Evolutionary conservation across 2,797 vertebrate genomes (phyloP).

Genomic region (Huso huso): DNA sequence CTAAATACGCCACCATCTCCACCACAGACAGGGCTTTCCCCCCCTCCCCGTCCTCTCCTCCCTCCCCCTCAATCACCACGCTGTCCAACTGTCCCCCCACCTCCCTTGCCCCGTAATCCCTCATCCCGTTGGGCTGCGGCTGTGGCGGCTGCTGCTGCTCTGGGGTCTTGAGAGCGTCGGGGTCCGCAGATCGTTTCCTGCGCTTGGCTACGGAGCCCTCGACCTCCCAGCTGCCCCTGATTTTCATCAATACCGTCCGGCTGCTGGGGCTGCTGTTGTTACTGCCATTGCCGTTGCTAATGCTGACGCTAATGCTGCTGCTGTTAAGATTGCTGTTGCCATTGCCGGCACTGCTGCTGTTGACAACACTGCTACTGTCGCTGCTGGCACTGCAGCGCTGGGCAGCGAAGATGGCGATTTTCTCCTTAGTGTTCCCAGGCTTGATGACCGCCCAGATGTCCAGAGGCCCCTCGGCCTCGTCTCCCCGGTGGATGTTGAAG

Average conservation of each 20-base stretch:
- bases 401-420: constrained; percentile 86
- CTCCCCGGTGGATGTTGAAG: constrained; percentile 55
- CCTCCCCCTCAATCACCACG: neutral
- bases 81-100: constrained; percentile 29
- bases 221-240: constrained; percentile 80
- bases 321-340: neutral
- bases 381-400: constrained; percentile 49
- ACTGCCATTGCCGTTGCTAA: neutral
- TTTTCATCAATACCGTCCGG: constrained; percentile 60
- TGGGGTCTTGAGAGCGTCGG: constrained; percentile 45
- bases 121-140: constrained; percentile 42
- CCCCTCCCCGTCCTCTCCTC: neutral
- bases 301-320: constrained; percentile 15
- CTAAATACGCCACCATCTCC: constrained; percentile 89
- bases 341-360: neutral
- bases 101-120: constrained; percentile 38
- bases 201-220: constrained; percentile 76
- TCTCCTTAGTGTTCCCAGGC: constrained; percentile 92
- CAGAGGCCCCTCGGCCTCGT: constrained; percentile 56
- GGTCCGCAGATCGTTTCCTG: constrained; percentile 64
- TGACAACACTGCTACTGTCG: too few relatives aligned
- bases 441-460: constrained; percentile 88
- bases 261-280: constrained; percentile 6
- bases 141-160: constrained; percentile 7
- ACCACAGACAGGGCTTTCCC: constrained; percentile 73